Evolutionary conservation across 2,113 vertebrate species (phyloP).

Genomic region (Nanger granti): DNA sequence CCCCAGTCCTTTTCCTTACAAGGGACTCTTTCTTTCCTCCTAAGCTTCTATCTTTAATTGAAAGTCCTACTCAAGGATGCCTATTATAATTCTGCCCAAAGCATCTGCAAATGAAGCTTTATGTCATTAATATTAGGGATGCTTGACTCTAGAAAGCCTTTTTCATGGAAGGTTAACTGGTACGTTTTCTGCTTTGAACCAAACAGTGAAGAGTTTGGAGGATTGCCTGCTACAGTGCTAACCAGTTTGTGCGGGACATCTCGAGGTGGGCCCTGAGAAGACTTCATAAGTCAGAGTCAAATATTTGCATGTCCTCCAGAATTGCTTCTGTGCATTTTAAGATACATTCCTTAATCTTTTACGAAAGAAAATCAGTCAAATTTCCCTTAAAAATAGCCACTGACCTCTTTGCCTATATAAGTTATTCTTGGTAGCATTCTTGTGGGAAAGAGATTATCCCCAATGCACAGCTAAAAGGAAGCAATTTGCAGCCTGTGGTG

Average conservation of each 20-base stretch:
- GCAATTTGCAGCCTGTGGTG: not conserved
- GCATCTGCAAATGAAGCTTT: not conserved
- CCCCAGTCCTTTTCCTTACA: not conserved
- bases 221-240: fast-evolving
- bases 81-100: not conserved
- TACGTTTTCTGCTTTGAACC: not conserved
- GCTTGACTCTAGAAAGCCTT: not conserved
- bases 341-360: not conserved
- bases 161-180: not conserved
- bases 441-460: not conserved
- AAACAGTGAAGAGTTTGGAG: not conserved
- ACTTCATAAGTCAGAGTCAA: not conserved
- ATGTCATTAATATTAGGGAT: not conserved
- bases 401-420: not conserved
- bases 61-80: not conserved
- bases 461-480: not conserved
- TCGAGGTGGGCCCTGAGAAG: not conserved
- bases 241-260: not conserved
- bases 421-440: not conserved
- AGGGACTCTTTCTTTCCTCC: not conserved
- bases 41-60: not conserved
- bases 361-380: not conserved
- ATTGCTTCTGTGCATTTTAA: conserved; percentile 6
- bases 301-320: not conserved
- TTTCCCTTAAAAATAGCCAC: not conserved